These are phyloP conservation scores for Macrocentrus cingulum DNA, from an alignment of 1,140 invertebrate genomes.

Conservation along the genomic window DNA sequence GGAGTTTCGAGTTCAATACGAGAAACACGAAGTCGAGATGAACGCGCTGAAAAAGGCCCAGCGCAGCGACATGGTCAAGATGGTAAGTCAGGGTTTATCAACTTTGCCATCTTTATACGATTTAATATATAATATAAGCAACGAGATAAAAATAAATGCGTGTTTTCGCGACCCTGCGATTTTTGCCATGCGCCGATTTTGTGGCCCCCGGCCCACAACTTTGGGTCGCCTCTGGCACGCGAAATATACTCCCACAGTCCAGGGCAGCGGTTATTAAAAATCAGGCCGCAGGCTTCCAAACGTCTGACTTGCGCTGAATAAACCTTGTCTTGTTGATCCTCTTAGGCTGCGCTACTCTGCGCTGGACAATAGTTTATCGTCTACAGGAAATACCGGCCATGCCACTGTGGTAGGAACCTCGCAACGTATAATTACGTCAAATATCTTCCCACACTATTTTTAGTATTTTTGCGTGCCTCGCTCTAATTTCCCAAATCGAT, in stretches of 20 bases:
- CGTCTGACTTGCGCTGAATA: constrained; percentile 16
- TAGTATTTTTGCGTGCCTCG: constrained; percentile 37
- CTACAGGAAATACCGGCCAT: constrained; percentile 36
- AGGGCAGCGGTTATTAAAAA: constrained; percentile 40
- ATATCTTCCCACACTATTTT: constrained; percentile 44
- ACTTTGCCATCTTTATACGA: not conserved
- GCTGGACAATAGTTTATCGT: constrained; percentile 35
- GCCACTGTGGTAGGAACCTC: constrained; percentile 33
- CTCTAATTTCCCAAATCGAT: constrained; percentile 37
- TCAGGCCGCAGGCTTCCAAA: constrained; percentile 25
- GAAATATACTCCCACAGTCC: constrained; percentile 36
- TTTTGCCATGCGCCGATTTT: constrained; percentile 30
- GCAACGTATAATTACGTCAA: constrained; percentile 36
- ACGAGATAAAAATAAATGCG: constrained; percentile 8
- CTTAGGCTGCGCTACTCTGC: not conserved
- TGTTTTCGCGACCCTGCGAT: constrained; percentile 18
- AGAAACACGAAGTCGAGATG: constrained; percentile 44
- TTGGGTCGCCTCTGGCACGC: constrained; percentile 31
- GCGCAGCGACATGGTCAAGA: constrained; percentile 46
- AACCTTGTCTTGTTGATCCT: constrained; percentile 15
- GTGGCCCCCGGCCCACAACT: constrained; percentile 34
- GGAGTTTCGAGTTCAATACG: constrained; percentile 43
- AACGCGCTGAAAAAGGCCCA: constrained; percentile 39
- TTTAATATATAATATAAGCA: too few relatives aligned
- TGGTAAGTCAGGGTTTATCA: constrained; percentile 39